phyloP scores from a whole-genome alignment of 2,888 invertebrate genomes.

The Andrena camellia region DNA sequence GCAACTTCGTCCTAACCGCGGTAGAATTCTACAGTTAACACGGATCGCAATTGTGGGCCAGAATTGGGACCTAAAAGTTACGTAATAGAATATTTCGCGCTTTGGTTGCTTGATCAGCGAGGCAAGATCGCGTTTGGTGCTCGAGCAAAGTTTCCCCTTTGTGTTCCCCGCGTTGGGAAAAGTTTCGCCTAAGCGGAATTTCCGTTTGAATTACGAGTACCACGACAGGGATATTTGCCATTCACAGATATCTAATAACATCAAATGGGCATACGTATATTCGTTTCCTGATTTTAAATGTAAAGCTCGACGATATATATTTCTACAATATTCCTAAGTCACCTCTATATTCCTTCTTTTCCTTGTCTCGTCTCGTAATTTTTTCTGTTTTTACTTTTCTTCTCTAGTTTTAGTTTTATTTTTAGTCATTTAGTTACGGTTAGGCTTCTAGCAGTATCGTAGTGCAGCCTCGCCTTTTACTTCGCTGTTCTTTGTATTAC shows the following conservation, averaged over 20 bases:
- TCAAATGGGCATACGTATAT: background rate
- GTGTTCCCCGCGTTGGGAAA: background rate
- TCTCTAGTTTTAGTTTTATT: too few species aligned
- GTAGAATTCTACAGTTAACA: background rate
- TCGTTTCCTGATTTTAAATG: too few species aligned
- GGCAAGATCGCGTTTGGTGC: background rate
- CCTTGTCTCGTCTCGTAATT: too few species aligned
- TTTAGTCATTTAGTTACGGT: too few species aligned
- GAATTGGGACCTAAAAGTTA: background rate
- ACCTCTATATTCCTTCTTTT: too few species aligned
- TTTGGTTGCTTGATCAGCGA: background rate
- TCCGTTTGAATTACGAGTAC: background rate
- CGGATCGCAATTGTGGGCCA: background rate
- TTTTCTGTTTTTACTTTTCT: too few species aligned
- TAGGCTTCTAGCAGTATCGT: too few species aligned
- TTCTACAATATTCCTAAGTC: too few species aligned
- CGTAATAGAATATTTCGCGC: slow-evolving; percentile 4
- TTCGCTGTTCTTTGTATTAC: too few species aligned
- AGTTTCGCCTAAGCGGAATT: background rate
- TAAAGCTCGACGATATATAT: too few species aligned
- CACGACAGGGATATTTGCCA: slow-evolving; percentile 13
- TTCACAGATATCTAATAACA: slow-evolving; percentile 42
- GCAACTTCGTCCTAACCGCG: background rate
- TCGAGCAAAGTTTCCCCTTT: background rate
- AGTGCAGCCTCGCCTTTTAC: too few species aligned